Base-by-base conservation (phyloP, 2,888 invertebrate species). In the Deilephila elpenor region DNA sequence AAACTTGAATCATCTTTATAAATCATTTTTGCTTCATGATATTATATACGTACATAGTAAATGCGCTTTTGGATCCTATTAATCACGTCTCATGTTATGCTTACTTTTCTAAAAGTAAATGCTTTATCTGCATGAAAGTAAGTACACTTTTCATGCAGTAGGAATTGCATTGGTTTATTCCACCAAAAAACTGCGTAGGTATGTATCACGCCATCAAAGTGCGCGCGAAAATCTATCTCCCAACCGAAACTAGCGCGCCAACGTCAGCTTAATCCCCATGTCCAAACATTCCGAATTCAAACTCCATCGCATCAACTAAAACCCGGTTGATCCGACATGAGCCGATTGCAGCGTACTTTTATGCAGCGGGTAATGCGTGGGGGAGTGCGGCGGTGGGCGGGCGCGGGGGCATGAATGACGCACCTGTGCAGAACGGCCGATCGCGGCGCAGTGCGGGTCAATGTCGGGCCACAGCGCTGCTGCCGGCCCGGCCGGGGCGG, bases 361-460 rank as follows among this genome's bases (percentile, higher is more conserved):
- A 51, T 74, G 44, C 72, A 72, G 59, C 64, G 7, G n/a, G 53
- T 25, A 53, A 74, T 83, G 81, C 81, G 79, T 76, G 75, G 75
- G 5, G n/a, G 5, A 17, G n/a, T 25, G 70, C 73, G 73, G 75
- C 71, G 71, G 73, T 67, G 77, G 77, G 76, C 74, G 77, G 74
- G 77, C 75, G 72, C 75, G 76, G 82, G 82, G 77, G 81, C 81
- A 85, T 88, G 89, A 88, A 89, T 90, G 90, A 89, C 89, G 90
- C 87, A 90, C 86, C 87, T 88, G 86, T 85, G 84, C 85, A 79
- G 53, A 61, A 25, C 56, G 62, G 61, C 34, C 32, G 78, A 75
- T 75, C 75, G 76, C 81, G 75, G 83, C 88, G 84, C 86, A 85
- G 80, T 82, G 80, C 86, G 84, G 91, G 91, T 91, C 91, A 91